These are phyloP conservation scores for Doris montereyensis DNA, from an alignment of 2,888 invertebrate species.

Conservation along the genomic window DNA sequence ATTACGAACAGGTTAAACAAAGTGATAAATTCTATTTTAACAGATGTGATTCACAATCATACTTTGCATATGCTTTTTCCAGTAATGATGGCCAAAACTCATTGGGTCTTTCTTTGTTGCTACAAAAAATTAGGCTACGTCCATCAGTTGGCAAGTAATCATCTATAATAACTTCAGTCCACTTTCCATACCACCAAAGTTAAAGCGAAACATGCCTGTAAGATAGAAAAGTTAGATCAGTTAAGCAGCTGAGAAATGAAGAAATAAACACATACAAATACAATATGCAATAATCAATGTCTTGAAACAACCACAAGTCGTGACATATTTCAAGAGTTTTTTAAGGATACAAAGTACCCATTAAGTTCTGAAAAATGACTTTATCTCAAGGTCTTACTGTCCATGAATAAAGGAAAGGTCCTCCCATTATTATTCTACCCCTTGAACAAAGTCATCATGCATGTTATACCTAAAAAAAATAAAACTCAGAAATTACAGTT, in stretches of 20 bases:
- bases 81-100: constrained; percentile 86
- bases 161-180: constrained; percentile 84
- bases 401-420: no score
- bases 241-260: background rate
- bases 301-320: background rate
- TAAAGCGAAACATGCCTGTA: constrained; percentile 84
- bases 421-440: no score
- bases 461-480: no score
- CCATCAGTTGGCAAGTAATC: constrained; percentile 83
- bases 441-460: no score
- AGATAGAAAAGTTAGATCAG: constrained; percentile 5
- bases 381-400: no score
- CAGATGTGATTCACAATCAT: no score
- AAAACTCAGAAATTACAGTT: no score
- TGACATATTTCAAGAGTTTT: background rate
- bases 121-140: constrained; percentile 79
- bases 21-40: no score
- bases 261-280: background rate
- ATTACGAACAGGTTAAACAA: no score
- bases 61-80: constrained; percentile 89
- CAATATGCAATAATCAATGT: background rate
- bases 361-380: no score
- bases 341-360: no score
- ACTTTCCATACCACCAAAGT: constrained; percentile 87
- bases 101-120: constrained; percentile 76